Evolutionary conservation across 1,140 invertebrate genomes (phyloP).

Genomic region (Delia radicum): DNA sequence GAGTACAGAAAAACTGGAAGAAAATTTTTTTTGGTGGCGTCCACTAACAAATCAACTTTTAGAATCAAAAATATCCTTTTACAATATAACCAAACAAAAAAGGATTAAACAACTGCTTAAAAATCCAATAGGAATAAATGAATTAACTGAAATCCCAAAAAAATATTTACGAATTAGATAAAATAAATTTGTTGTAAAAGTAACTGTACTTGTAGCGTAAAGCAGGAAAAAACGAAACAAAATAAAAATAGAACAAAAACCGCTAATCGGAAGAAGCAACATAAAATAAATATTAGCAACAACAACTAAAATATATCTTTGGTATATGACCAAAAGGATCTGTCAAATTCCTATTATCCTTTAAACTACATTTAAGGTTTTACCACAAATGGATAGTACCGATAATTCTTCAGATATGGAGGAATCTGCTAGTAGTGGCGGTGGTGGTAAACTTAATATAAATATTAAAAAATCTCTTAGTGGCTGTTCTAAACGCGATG

Average conservation of each 20-base stretch:
- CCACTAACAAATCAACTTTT: conserved; percentile 2
- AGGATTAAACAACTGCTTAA: neutral
- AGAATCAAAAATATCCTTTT: conserved; percentile 6
- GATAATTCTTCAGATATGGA: conserved; percentile 2
- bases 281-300: too few relatives aligned
- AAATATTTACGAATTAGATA: neutral
- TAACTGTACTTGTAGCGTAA: conserved; percentile 1
- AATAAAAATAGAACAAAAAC: neutral
- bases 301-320: neutral
- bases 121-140: too few relatives aligned
- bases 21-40: conserved; percentile 15
- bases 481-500: neutral
- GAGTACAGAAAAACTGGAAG: conserved; percentile 19
- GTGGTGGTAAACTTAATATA: neutral
- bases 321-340: neutral
- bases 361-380: too few relatives aligned
- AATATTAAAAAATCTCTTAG: neutral
- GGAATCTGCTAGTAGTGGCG: neutral
- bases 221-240: neutral
- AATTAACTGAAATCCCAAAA: too few relatives aligned
- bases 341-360: neutral
- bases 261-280: too few relatives aligned
- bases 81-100: neutral
- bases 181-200: neutral
- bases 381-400: neutral